Evolutionary conservation across 2,888 invertebrate species (phyloP).

Genomic region (Cactoblastis cactorum): DNA sequence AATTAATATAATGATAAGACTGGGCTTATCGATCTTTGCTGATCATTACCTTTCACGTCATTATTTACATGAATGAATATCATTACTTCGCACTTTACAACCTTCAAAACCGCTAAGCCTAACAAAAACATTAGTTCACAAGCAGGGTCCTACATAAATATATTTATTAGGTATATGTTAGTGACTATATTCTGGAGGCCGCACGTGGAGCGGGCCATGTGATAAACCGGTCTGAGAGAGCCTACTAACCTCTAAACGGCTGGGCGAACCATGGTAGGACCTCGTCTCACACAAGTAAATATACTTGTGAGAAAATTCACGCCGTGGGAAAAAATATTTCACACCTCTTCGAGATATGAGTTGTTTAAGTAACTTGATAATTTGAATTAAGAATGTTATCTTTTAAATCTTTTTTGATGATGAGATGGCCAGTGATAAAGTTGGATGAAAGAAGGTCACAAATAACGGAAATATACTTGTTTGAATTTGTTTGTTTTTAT

Average conservation of each 20-base stretch:
- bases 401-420: too few species aligned
- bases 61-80: too few species aligned
- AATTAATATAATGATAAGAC: too few species aligned
- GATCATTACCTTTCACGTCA: too few species aligned
- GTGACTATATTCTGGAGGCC: conserved; percentile 55
- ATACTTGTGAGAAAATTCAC: conserved; percentile 34
- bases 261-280: conserved; percentile 55
- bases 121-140: background rate
- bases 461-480: too few species aligned
- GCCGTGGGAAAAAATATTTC: conserved; percentile 17
- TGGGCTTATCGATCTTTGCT: too few species aligned
- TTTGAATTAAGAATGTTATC: background rate
- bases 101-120: background rate
- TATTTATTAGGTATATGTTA: conserved; percentile 28
- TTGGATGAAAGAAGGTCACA: too few species aligned
- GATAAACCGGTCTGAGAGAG: conserved; percentile 70
- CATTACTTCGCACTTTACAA: background rate
- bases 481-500: too few species aligned
- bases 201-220: conserved; percentile 74
- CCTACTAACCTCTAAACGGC: conserved; percentile 78
- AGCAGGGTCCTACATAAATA: conserved; percentile 15
- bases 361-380: background rate
- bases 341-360: too few species aligned
- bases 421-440: too few species aligned
- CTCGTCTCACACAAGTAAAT: conserved; percentile 47